These are phyloP conservation scores for Nannobrachium achirus DNA, from an alignment of 2,113 vertebrate genomes.

Conservation along the genomic window DNA sequence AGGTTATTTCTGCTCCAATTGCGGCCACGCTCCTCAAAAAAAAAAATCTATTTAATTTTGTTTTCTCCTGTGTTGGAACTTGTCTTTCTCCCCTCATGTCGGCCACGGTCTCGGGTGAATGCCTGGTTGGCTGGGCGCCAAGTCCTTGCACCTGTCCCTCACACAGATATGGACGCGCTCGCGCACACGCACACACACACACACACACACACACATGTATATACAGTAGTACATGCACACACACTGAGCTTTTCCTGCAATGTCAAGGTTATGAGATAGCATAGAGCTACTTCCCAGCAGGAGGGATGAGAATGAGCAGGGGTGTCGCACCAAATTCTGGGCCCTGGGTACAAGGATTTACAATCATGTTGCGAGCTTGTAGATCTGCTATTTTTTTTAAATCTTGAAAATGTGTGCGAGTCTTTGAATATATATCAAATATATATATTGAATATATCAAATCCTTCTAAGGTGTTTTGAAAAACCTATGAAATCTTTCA, in stretches of 20 bases:
- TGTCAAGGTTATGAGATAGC: conserved; percentile 73
- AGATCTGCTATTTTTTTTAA: no score
- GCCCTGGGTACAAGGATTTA: no score
- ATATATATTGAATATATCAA: no score
- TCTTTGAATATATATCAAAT: no score
- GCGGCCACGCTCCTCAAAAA: conserved; percentile 32
- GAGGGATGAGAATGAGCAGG: conserved; percentile 16
- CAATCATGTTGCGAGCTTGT: no score
- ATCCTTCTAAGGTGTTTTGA: no score
- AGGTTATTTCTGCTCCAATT: conserved; percentile 66
- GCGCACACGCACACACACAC: conserved; percentile 27
- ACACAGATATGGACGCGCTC: conserved; percentile 32
- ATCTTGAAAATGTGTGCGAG: no score
- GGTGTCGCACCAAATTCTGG: no score
- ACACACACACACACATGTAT: conserved; percentile 8
- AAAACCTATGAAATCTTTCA: no score
- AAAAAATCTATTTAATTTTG: conserved; percentile 54
- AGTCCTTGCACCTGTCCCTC: conserved; percentile 74
- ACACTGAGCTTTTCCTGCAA: conserved; percentile 44
- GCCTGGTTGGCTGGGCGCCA: conserved; percentile 49
- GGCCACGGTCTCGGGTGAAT: neutral
- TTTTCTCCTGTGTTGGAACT: conserved; percentile 39
- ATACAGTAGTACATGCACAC: neutral
- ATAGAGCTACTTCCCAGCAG: conserved; percentile 40
- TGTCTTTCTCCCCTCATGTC: neutral